These are phyloP conservation scores for Diplazon laetatorius DNA, from an alignment of 2,888 invertebrate genomes.

Conservation along the genomic window DNA sequence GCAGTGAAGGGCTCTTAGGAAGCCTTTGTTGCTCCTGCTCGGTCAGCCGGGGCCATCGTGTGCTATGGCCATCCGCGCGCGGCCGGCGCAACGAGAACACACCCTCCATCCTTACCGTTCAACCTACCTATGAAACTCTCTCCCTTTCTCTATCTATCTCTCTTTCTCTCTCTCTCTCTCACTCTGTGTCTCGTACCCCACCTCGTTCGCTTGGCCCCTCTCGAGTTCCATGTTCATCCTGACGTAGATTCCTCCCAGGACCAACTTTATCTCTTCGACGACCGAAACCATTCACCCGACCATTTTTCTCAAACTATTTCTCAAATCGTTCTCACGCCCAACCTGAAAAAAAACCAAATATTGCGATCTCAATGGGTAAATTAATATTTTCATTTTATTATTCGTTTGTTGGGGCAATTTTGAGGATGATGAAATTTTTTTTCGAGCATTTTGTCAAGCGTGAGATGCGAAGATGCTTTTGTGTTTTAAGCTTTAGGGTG, in stretches of 20 bases:
- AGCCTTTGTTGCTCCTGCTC: constrained; percentile 80
- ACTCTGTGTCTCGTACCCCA: constrained; percentile 63
- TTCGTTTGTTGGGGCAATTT: too few relatives aligned
- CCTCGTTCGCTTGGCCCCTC: constrained; percentile 80
- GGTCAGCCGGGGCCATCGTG: constrained; percentile 65
- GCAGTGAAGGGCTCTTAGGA: constrained; percentile 79
- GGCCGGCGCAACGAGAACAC: constrained; percentile 55
- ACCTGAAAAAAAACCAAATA: background rate
- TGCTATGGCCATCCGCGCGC: constrained; percentile 58
- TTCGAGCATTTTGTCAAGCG: too few relatives aligned
- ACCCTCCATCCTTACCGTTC: constrained; percentile 39
- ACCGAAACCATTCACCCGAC: background rate
- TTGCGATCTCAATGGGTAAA: background rate
- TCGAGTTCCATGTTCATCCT: constrained; percentile 71
- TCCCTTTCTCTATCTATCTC: background rate
- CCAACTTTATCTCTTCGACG: constrained; percentile 56
- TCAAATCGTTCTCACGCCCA: background rate
- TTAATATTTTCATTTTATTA: too few relatives aligned
- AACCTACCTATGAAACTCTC: constrained; percentile 41
- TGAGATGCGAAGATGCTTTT: too few relatives aligned
- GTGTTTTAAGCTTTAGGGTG: too few relatives aligned
- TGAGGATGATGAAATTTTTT: too few relatives aligned
- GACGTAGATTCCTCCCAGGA: constrained; percentile 58
- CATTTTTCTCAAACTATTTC: background rate
- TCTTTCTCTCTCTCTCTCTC: constrained; percentile 19